A percentile compares a stretch with the other conserved stretches of the same genome.
phyloP scores from a whole-genome alignment of 2,888 invertebrate genomes.

The Caenorhabditis macrosperma region DNA sequence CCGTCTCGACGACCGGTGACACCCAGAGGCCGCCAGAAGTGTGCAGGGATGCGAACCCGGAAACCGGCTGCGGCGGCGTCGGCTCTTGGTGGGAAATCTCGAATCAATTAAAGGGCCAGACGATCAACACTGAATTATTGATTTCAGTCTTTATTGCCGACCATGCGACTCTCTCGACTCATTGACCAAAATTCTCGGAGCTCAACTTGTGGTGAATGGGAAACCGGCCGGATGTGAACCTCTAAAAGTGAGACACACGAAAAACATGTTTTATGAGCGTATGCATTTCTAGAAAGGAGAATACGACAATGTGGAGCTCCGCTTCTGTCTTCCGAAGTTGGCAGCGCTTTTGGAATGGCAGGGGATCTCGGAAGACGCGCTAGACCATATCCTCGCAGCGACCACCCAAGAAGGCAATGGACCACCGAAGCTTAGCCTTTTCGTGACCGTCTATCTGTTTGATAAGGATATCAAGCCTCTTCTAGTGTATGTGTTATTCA shows the following conservation, averaged over 20 bases:
- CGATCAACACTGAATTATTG: neutral
- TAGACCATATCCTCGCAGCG: slow-evolving; percentile 66
- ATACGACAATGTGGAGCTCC: slow-evolving; percentile 77
- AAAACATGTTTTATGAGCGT: slow-evolving; percentile 3
- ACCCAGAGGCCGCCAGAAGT: slow-evolving; percentile 65
- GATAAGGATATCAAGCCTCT: slow-evolving; percentile 72
- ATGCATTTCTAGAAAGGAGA: slow-evolving; percentile 68
- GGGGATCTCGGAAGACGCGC: slow-evolving; percentile 65
- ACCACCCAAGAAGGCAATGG: slow-evolving; percentile 66
- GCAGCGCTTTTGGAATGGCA: slow-evolving; percentile 70
- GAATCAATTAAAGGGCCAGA: neutral
- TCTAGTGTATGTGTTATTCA: slow-evolving; percentile 45
- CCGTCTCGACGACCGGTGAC: slow-evolving; percentile 69
- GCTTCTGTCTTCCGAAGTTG: slow-evolving; percentile 77
- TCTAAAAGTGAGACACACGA: slow-evolving; percentile 52
- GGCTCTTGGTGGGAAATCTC: slow-evolving; percentile 61
- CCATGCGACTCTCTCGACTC: slow-evolving; percentile 67
- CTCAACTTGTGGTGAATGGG: slow-evolving; percentile 68
- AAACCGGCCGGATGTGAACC: slow-evolving; percentile 69
- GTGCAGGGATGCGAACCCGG: slow-evolving; percentile 62
- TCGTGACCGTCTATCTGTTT: slow-evolving; percentile 75
- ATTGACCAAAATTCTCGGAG: slow-evolving; percentile 63
- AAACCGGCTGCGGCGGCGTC: slow-evolving; percentile 70
- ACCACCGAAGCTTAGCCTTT: slow-evolving; percentile 65
- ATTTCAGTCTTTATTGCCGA: slow-evolving; percentile 68